Percentiles rank a stretch among this genome's conserved stretches.
These are phyloP conservation scores for Tragelaphus imberbis DNA, from an alignment of 2,113 vertebrate genomes.

Conservation along the genomic window DNA sequence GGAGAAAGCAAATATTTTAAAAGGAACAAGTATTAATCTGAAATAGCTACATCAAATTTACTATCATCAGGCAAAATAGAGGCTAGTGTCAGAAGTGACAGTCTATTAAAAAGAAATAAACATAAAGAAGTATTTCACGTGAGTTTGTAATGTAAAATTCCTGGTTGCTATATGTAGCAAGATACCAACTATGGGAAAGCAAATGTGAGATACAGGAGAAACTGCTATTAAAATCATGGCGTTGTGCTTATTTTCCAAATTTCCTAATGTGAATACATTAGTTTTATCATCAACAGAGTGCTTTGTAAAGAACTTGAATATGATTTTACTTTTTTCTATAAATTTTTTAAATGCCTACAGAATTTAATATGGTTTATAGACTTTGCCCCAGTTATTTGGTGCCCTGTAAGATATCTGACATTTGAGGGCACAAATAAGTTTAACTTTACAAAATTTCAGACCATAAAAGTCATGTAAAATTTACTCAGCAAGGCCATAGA, in stretches of 20 bases:
- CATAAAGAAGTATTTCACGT: neutral
- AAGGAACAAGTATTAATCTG: neutral
- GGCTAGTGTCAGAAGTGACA: neutral
- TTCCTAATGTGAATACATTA: neutral
- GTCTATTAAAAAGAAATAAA: neutral
- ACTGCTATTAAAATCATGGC: slow-evolving; percentile 27
- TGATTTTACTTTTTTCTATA: neutral
- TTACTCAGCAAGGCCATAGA: slow-evolving; percentile 72
- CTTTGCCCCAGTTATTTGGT: slow-evolving; percentile 59
- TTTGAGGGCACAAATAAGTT: slow-evolving; percentile 69
- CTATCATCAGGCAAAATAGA: neutral
- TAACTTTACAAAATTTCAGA: slow-evolving; percentile 76
- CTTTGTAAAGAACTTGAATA: neutral
- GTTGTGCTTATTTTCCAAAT: neutral
- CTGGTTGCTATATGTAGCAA: slow-evolving; percentile 7
- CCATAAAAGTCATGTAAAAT: slow-evolving; percentile 75
- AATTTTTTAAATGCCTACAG: slow-evolving; percentile 11
- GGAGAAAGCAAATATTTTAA: neutral
- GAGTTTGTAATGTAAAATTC: slow-evolving; percentile 16
- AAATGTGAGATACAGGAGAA: neutral
- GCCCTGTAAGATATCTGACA: slow-evolving; percentile 69
- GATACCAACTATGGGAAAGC: neutral
- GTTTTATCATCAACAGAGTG: neutral
- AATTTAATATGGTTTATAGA: slow-evolving; percentile 45
- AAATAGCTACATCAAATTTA: slow-evolving; percentile 5